A percentile compares a stretch with the other conserved stretches of the same genome.
phyloP scores from a whole-genome alignment of 2,797 vertebrate species.

The Nothura maculosa region DNA sequence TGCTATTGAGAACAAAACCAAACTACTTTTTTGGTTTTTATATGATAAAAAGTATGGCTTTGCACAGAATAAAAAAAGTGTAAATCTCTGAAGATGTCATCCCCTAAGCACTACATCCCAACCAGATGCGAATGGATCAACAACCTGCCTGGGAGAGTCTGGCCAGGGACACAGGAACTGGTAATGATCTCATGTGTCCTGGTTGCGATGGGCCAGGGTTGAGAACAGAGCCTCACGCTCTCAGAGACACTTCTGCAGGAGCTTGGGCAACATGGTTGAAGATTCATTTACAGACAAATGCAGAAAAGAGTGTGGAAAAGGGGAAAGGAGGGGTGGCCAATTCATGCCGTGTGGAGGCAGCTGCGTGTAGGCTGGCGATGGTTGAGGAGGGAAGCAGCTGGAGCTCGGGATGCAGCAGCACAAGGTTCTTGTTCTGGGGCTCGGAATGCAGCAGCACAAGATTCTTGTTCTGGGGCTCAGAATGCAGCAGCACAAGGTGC shows the following conservation, averaged over 20 bases:
- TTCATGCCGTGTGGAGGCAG: not conserved
- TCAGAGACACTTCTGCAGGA: not conserved
- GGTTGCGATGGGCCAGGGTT: accelerated
- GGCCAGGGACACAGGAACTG: not conserved
- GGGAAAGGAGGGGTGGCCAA: not conserved
- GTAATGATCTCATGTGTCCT: not conserved
- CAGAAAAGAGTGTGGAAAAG: not conserved
- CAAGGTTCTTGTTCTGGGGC: not conserved
- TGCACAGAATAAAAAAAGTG: not conserved
- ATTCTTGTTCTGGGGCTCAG: not conserved
- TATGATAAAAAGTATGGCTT: not conserved
- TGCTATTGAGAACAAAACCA: not conserved
- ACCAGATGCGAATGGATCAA: not conserved
- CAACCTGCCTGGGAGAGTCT: not conserved
- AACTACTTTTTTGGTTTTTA: not conserved
- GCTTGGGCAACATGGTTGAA: not conserved
- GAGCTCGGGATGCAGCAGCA: not conserved
- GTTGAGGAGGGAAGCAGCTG: not conserved
- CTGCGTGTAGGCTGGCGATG: not conserved
- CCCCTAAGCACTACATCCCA: not conserved
- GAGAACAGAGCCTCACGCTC: not conserved
- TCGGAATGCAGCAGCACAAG: too few relatives aligned
- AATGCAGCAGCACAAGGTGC: not conserved
- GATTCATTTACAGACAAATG: not conserved
- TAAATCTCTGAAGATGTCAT: not conserved